Base-by-base conservation (phyloP, 2,888 invertebrate genomes). In the Agrotis ipsilon region DNA sequence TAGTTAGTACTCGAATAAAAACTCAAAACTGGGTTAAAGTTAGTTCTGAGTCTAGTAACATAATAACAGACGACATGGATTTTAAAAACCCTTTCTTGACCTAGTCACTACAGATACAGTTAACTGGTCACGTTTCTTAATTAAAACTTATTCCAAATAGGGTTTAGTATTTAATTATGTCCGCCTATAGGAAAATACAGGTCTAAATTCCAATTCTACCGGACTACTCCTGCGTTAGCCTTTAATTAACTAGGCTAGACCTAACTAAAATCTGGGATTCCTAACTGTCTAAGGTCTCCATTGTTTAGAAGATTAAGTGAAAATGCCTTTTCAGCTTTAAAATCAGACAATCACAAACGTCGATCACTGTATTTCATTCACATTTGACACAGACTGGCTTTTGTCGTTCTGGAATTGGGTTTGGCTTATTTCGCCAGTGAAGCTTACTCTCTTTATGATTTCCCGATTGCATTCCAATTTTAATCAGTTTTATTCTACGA, bases 161-260 rank as follows among this genome's bases (percentile, higher is more conserved):
- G 57, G 32, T 66, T 63, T 61, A 54, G 60, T 75, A 64, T 80
- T 64, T 64, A 67, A 83, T 67, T 71, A 63, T 70, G 43, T 19
- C 24, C 32, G 19, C 46, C 21, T 60, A 74, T 67, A 60, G 75
- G 66, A 61, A 39, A 79, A 62, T 48, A 54, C 49, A 46, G 63
- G 24, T 21, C 63, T 62, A 48, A 48, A 39, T 39, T 39, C 39
- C 39, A 75, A 45, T 68, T 54, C 51, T 68, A 55, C 27, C 13
- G 43, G 65, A 32, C 62, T 45, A 18, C 62, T 46, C 21, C 21
- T 55, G 55, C 57, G 52, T 52, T 54, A 61, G 45, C 16, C 55
- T 61, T 66, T 73, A 82, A 82, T 80, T 82, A 68, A 73, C 64
- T 68, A 64, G 63, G 61, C 64, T 68, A 58, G 60, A 54, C 49